Base-by-base conservation (phyloP, 2,797 vertebrate genomes). In the Enoplosus armatus region DNA sequence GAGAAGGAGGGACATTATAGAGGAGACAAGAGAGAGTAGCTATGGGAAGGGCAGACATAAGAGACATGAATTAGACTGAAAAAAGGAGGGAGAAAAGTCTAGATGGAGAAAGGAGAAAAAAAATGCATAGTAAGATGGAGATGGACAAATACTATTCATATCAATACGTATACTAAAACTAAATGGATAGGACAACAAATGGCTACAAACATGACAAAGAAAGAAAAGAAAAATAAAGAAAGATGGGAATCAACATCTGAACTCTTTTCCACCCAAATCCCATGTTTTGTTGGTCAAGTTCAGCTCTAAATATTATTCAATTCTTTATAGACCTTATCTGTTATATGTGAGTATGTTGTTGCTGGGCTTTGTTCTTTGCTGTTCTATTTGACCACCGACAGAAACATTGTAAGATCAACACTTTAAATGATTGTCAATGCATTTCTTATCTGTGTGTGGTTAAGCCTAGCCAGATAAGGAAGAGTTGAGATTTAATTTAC, bases 1-100 rank as follows among this genome's bases (percentile, higher is more conserved):
- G 75, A 70, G 71, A 65, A 79, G 72, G 33, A 64, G 76, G 77
- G 81, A 86, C 73, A 84, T 69, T 77, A 76, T 33, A 72, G 72
- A 83, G 61, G 50, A 80, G 79, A 61, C 48, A 67, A 47, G 75
- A 54, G 70, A 75, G 37, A 78, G 69, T 33, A 48, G 63, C 63
- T 67, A 51, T 56, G 31, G 53, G 67, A 68, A 58, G 66, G 43
- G 54, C 18, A 24, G 58, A 50, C 35, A 61, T 37, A 8, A 59
- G 50, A 65, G 59, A 31, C 6, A 50, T 16, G 11, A 58, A 60
- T 61, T 58, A 37, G 43, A 62, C 20, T 70, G 35, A 55, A 73
- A 27, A 66, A 78, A 47, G 48, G 3, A 72, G 24, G 35, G 6
- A 54, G 20, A 31, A 18, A 22, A 16, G 53, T 59, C 4, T 1